These are phyloP conservation scores for Tamandua tetradactyla DNA, from an alignment of 2,797 vertebrate genomes.

Conservation along the genomic window DNA sequence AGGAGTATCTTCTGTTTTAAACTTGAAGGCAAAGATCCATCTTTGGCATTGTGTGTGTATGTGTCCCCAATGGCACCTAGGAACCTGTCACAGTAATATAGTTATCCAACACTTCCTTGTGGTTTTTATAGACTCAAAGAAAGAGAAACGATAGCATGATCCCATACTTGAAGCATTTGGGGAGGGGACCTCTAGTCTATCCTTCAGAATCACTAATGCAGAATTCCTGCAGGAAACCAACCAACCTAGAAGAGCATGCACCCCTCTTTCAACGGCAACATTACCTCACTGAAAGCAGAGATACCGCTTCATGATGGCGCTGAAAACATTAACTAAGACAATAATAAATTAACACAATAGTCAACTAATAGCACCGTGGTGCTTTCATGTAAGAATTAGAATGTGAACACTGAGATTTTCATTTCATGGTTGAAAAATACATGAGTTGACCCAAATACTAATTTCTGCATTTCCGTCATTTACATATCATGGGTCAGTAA, in stretches of 20 bases:
- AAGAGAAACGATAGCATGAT: neutral
- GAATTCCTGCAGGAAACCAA: slow-evolving; percentile 26
- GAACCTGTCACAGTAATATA: neutral
- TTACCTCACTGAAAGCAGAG: slow-evolving; percentile 58
- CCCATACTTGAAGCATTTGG: neutral
- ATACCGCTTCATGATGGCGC: slow-evolving; percentile 51
- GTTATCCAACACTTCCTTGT: neutral
- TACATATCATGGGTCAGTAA: slow-evolving; percentile 88
- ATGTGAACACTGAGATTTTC: slow-evolving; percentile 85
- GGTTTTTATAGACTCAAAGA: slow-evolving; percentile 14
- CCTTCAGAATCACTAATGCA: neutral
- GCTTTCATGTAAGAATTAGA: slow-evolving; percentile 84
- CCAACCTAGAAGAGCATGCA: neutral
- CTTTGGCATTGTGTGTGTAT: slow-evolving; percentile 3
- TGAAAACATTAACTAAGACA: slow-evolving; percentile 83
- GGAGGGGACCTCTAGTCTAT: neutral
- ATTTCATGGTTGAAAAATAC: slow-evolving; percentile 89
- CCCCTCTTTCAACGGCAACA: slow-evolving; percentile 20
- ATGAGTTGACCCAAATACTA: slow-evolving; percentile 88
- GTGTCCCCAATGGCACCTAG: neutral
- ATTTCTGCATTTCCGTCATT: slow-evolving; percentile 86
- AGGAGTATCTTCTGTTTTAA: neutral
- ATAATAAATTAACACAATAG: slow-evolving; percentile 84
- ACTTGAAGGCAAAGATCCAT: neutral
- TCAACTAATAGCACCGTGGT: slow-evolving; percentile 79